Conservation (phyloP, 2,113 vertebrate genomes). For the Macaca nemestrina region DNA sequence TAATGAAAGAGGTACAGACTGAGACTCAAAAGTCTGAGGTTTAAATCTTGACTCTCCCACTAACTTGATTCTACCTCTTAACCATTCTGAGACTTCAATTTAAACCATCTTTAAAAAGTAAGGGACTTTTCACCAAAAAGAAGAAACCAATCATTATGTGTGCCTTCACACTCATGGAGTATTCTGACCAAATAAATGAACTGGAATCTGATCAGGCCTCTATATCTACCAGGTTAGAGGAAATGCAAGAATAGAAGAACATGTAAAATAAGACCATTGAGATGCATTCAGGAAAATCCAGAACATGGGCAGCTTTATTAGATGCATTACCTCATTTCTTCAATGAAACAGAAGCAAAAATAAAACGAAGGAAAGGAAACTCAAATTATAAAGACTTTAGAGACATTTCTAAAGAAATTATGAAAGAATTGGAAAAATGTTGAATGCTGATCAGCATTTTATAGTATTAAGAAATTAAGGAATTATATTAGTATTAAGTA, state of each 20-base stretch:
- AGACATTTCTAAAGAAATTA: background rate
- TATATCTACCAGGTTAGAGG: background rate
- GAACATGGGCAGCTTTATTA: background rate
- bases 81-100: background rate
- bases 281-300: background rate
- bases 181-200: background rate
- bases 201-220: background rate
- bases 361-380: background rate
- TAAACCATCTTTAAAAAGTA: conserved; percentile 1
- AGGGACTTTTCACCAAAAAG: background rate
- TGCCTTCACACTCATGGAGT: background rate
- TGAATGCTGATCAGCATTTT: background rate
- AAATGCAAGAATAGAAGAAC: background rate
- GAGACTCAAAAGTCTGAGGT: background rate
- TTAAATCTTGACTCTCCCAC: background rate
- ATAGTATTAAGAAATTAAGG: background rate
- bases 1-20: background rate
- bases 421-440: background rate
- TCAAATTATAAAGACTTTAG: background rate
- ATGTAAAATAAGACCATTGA: background rate
- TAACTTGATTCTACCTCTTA: background rate
- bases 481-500: too few relatives aligned
- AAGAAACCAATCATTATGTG: background rate
- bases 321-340: background rate
- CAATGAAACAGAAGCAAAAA: background rate